Conservation (phyloP, 2,888 invertebrate genomes). For the Acleris literana region DNA sequence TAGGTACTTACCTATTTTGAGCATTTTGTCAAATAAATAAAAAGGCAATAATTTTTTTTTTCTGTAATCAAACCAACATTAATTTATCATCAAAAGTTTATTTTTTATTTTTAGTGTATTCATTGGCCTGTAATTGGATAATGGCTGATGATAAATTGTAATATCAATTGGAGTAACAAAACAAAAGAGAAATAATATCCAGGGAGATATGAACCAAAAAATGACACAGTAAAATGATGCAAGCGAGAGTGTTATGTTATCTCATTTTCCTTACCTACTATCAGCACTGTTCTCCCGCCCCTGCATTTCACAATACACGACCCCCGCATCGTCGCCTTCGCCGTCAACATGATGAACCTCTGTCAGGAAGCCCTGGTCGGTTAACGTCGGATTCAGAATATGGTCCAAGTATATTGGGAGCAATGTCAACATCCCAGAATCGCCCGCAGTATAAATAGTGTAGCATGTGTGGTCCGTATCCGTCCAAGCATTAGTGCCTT, state of each 20-base stretch:
- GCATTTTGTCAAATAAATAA: too few species aligned
- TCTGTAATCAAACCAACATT: too few species aligned
- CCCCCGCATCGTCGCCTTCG: conserved; percentile 94
- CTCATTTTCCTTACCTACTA: conserved; percentile 69
- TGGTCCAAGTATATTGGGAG: conserved; percentile 96
- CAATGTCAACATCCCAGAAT: conserved; percentile 93
- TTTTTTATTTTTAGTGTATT: too few species aligned
- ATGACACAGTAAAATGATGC: background rate
- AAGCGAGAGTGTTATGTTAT: background rate
- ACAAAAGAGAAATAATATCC: too few species aligned
- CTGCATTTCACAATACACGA: conserved; percentile 98
- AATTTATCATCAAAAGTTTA: too few species aligned
- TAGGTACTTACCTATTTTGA: too few species aligned
- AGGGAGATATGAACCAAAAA: too few species aligned
- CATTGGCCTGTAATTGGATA: too few species aligned
- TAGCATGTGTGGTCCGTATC: conserved; percentile 94
- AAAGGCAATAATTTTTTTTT: too few species aligned
- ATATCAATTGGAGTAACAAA: too few species aligned
- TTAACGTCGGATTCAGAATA: conserved; percentile 92
- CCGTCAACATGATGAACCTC: conserved; percentile 96
- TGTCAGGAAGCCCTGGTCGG: conserved; percentile 91
- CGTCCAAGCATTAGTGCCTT: conserved; percentile 96
- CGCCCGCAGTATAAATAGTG: conserved; percentile 92
- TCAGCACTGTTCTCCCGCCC: conserved; percentile 92
- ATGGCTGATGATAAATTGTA: too few species aligned